A percentile compares a stretch with the other conserved stretches of the same genome.
Conservation (phyloP, 2,888 invertebrate genomes). For the Chouioia cunea region DNA sequence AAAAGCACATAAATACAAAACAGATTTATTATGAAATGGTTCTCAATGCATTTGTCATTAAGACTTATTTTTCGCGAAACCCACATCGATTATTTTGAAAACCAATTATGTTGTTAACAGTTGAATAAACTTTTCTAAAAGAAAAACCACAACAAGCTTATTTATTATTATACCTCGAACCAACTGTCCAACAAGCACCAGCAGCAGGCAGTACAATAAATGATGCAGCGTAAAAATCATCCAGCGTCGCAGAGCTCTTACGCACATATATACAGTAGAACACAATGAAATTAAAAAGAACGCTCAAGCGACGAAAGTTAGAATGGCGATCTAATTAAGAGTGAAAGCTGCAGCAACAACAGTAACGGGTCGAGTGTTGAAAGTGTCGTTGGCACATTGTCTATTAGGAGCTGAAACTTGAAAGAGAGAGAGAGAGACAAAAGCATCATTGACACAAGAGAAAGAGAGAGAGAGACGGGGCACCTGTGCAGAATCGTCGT, state of each 20-base stretch:
- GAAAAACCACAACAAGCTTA: constrained; percentile 2
- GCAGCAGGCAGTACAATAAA: too few relatives aligned
- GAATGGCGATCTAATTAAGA: not conserved
- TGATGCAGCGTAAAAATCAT: too few relatives aligned
- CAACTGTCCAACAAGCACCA: too few relatives aligned
- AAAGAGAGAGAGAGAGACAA: not conserved
- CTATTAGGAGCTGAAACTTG: not conserved
- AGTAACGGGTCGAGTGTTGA: constrained; percentile 3
- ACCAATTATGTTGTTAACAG: not conserved
- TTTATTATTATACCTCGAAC: too few relatives aligned
- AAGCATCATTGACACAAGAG: not conserved
- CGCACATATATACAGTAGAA: not conserved
- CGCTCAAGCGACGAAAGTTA: not conserved
- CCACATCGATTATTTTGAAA: not conserved
- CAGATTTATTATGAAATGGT: constrained; percentile 32
- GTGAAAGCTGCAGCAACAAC: constrained; percentile 5
- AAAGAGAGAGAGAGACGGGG: constrained; percentile 9
- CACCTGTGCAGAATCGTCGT: constrained; percentile 3
- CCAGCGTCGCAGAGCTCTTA: too few relatives aligned
- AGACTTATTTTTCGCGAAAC: constrained; percentile 11
- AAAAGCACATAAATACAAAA: constrained; percentile 9
- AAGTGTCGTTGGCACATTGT: too few relatives aligned
- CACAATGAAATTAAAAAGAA: not conserved
- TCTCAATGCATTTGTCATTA: constrained; percentile 17
- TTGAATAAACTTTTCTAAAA: not conserved